These are phyloP conservation scores for Brienomyrus longianalis DNA, from an alignment of 2,113 vertebrate species.

Conservation along the genomic window DNA sequence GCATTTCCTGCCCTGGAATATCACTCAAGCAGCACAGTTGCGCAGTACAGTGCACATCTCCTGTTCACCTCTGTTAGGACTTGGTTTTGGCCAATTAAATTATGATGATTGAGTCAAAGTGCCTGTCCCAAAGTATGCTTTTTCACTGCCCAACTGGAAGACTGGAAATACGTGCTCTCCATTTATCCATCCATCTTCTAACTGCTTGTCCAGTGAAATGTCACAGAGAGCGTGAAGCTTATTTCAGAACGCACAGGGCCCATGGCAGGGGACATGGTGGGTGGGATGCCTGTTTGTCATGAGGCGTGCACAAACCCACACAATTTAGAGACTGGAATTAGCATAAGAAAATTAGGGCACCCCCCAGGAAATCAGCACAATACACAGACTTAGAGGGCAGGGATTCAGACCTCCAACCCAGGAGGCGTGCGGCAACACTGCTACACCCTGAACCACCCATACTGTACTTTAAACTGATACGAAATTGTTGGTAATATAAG, in stretches of 20 bases:
- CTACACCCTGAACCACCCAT: neutral
- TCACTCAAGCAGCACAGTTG: neutral
- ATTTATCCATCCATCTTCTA: neutral
- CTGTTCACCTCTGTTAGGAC: neutral
- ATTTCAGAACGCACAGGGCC: neutral
- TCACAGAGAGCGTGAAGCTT: neutral
- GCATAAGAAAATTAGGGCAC: neutral
- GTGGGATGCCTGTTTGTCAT: neutral
- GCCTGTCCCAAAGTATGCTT: neutral
- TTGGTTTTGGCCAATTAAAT: neutral
- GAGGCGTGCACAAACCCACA: neutral
- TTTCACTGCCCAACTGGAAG: neutral
- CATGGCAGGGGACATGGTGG: neutral
- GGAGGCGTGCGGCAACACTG: neutral
- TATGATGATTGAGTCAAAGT: neutral
- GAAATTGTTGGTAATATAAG: neutral
- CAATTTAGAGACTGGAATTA: neutral
- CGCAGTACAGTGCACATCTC: neutral
- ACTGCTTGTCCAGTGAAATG: neutral
- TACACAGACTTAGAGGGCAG: neutral
- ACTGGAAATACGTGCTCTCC: neutral
- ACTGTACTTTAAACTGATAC: neutral
- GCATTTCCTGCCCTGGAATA: neutral
- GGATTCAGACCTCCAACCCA: neutral
- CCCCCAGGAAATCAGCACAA: neutral